Percentiles rank a stretch among this genome's conserved stretches.
phyloP scores from a whole-genome alignment of 2,797 vertebrate species.

The Harpagifer antarcticus region DNA sequence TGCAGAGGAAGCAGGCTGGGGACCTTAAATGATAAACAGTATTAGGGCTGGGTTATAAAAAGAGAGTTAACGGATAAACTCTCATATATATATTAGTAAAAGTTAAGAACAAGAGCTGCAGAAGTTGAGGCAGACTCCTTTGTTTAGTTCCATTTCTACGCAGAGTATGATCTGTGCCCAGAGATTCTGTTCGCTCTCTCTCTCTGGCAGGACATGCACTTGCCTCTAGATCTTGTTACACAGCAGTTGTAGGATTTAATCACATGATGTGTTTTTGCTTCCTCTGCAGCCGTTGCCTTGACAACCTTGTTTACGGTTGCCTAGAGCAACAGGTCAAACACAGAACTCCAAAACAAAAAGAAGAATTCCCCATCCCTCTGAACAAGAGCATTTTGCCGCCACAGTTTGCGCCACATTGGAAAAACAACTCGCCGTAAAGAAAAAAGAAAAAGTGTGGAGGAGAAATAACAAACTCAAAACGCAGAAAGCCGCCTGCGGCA shows the following conservation, averaged over 20 bases:
- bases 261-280: slow-evolving; percentile 88
- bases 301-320: slow-evolving; percentile 89
- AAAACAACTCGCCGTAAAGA: slow-evolving; percentile 48
- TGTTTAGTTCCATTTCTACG: slow-evolving; percentile 16
- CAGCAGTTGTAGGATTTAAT: slow-evolving; percentile 78
- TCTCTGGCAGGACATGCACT: slow-evolving; percentile 72
- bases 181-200: slow-evolving; percentile 58
- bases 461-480: slow-evolving; percentile 41
- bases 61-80: neutral
- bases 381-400: slow-evolving; percentile 73
- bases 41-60: neutral
- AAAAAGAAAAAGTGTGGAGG: slow-evolving; percentile 18
- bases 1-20: slow-evolving; percentile 29
- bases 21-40: slow-evolving; percentile 7
- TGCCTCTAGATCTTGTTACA: slow-evolving; percentile 83
- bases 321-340: slow-evolving; percentile 87
- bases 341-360: slow-evolving; percentile 86
- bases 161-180: slow-evolving; percentile 51
- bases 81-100: neutral
- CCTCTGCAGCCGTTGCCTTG: slow-evolving; percentile 79
- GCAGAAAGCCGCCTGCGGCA: slow-evolving; percentile 28
- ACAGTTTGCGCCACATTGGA: slow-evolving; percentile 42
- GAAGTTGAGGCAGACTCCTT: slow-evolving; percentile 21
- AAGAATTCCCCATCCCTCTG: slow-evolving; percentile 82
- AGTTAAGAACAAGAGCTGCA: neutral